A percentile compares a stretch with the other conserved stretches of the same genome.
Evolutionary conservation across 2,888 invertebrate species (phyloP).

Genomic region (Perdita meconis): DNA sequence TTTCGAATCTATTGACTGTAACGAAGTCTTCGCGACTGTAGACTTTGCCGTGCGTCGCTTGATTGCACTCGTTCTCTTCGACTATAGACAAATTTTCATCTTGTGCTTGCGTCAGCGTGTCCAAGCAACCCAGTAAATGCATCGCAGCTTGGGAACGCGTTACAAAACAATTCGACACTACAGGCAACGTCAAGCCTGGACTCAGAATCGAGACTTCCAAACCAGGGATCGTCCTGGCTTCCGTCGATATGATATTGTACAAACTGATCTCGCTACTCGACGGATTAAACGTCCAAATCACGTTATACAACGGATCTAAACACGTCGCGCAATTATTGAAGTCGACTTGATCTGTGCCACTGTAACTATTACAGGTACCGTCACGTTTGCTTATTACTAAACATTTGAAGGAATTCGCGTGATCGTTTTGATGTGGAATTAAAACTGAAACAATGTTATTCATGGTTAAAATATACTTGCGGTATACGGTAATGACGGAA

Average conservation of each 20-base stretch:
- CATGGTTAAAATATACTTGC: conserved; percentile 18
- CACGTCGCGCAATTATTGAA: conserved; percentile 92
- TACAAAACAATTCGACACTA: conserved; percentile 88
- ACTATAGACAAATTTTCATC: conserved; percentile 86
- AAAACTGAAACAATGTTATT: conserved; percentile 87
- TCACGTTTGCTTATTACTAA: conserved; percentile 95
- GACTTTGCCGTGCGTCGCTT: conserved; percentile 86
- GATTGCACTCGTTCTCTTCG: conserved; percentile 85
- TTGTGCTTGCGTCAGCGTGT: conserved; percentile 93
- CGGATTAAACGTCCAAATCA: conserved; percentile 95
- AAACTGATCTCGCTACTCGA: conserved; percentile 89
- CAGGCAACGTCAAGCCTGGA: conserved; percentile 93
- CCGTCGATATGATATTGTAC: conserved; percentile 93
- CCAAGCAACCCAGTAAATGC: conserved; percentile 94
- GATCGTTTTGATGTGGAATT: conserved; percentile 90
- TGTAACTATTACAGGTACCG: conserved; percentile 94
- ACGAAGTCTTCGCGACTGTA: conserved; percentile 92
- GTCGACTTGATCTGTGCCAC: conserved; percentile 92
- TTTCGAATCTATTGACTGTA: conserved; percentile 95
- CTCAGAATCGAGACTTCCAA: conserved; percentile 88
- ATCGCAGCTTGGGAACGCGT: conserved; percentile 95
- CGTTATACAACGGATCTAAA: conserved; percentile 96
- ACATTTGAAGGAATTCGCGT: conserved; percentile 91
- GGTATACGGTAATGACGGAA: conserved; percentile 10
- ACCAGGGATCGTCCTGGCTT: conserved; percentile 85